Evolutionary conservation across 2,113 vertebrate species (phyloP), one percentile per base, ranked within the genome.

Genomic region (Dicrurus megarhynchus): DNA sequence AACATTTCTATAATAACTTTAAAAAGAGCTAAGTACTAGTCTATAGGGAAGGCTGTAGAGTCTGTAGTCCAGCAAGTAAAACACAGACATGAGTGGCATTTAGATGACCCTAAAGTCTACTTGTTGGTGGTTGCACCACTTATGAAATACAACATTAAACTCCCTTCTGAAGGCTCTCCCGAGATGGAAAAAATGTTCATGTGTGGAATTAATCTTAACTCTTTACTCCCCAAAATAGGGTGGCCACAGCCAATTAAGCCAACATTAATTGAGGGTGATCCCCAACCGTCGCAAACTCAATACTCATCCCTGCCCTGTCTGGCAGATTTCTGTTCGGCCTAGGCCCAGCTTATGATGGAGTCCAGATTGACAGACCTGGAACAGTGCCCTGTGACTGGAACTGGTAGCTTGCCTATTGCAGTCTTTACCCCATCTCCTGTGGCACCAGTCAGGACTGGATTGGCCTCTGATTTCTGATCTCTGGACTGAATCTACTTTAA

Each of bases 341-440:
- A 49, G 35, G 19, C 4, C 16, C 6, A 47, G 30, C 28, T 5
- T 57, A 2, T 22, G 32, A 32, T 0, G 6, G 8, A 18, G 16
- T 28, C 41, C 19, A 55, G 30, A 55, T 1, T 19, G 11, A 39
- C 39, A 90, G 32, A 46, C 23, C 61, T 49, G 73, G 28, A 39
- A 61, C 42, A 33, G 42, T 15, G 28, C 28, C 19, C 41, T 71
- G 23, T 11, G 57, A 39, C 44, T 21, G 27, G 32, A n/a, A 46
- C 32, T 60, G 55, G 11, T 16, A 70, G 18, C 4, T 53, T 70
- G 16, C 5, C 33, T 76, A 1, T 8, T 55, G 21, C 27, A 59
- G 9, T 21, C 42, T 87, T 65, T 60, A 80, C 6, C 8, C 20
- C 18, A n/a, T 27, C 24, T 74, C 13, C 50, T n/a, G 8, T 30